Evolutionary conservation across 1,140 invertebrate genomes (phyloP).

Genomic region (Scylla paramamosain): DNA sequence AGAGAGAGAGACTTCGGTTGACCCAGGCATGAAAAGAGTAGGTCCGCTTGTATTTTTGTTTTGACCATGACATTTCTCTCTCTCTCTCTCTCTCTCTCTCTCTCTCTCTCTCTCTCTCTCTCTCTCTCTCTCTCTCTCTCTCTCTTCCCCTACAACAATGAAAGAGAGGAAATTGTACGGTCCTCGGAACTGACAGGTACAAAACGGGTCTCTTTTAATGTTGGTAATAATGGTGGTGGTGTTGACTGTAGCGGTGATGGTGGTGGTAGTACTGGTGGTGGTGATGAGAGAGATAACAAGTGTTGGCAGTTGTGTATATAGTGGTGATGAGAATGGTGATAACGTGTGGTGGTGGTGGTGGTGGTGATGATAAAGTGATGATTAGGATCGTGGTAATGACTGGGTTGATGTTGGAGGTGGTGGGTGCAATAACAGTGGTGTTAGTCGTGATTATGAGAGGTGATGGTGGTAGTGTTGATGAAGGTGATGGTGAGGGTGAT

Average conservation of each 20-base stretch:
- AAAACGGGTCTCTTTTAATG: neutral
- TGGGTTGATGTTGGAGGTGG: neutral
- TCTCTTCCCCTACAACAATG: neutral
- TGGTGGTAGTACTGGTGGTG: neutral
- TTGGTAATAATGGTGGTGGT: neutral
- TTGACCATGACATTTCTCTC: neutral
- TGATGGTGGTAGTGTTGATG: neutral
- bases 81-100: neutral
- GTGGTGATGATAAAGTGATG: too few relatives aligned
- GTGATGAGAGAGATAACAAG: neutral
- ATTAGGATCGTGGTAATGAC: too few relatives aligned
- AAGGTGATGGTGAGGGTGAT: neutral
- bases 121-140: neutral
- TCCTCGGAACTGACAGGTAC: neutral
- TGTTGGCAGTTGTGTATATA: neutral
- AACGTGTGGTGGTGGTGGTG: too few relatives aligned
- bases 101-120: neutral
- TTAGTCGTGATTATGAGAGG: neutral
- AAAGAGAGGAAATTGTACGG: neutral
- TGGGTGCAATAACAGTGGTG: neutral
- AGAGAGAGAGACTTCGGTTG: too few relatives aligned
- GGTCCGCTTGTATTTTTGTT: neutral
- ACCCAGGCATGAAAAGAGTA: too few relatives aligned
- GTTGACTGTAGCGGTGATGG: neutral
- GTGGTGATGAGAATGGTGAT: neutral